phyloP scores from a whole-genome alignment of 2,797 vertebrate genomes.

The Anguilla pacifica region DNA sequence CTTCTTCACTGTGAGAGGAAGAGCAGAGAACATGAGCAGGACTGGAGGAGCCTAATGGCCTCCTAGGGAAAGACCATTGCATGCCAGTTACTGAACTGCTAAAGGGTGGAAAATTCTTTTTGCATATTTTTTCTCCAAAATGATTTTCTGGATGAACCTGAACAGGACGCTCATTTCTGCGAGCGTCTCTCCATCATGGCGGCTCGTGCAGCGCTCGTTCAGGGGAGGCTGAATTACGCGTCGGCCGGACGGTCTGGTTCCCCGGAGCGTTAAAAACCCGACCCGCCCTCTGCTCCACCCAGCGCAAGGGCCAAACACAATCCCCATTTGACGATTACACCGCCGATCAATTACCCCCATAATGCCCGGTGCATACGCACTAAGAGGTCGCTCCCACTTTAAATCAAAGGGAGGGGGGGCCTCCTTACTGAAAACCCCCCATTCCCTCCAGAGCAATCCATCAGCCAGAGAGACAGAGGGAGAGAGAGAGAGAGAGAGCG shows the following conservation, averaged over 20 bases:
- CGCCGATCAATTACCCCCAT: conserved; percentile 63
- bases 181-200: neutral
- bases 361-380: conserved; percentile 54
- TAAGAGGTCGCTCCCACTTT: conserved; percentile 39
- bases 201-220: neutral
- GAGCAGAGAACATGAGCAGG: conserved; percentile 20
- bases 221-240: conserved; percentile 25
- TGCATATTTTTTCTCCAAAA: neutral
- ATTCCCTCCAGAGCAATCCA: conserved; percentile 36
- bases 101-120: neutral
- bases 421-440: conserved; percentile 29
- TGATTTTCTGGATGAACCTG: neutral
- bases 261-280: neutral
- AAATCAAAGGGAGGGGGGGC: conserved; percentile 42
- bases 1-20: conserved; percentile 84
- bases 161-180: neutral
- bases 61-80: too few species aligned
- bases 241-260: conserved; percentile 26
- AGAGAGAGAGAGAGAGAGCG: neutral
- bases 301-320: conserved; percentile 43
- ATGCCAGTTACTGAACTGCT: too few species aligned
- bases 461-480: conserved; percentile 23
- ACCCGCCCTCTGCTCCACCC: conserved; percentile 42
- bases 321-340: conserved; percentile 53
- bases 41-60: neutral